Conservation (phyloP, 1,140 invertebrate species). For the Pinna nobilis region DNA sequence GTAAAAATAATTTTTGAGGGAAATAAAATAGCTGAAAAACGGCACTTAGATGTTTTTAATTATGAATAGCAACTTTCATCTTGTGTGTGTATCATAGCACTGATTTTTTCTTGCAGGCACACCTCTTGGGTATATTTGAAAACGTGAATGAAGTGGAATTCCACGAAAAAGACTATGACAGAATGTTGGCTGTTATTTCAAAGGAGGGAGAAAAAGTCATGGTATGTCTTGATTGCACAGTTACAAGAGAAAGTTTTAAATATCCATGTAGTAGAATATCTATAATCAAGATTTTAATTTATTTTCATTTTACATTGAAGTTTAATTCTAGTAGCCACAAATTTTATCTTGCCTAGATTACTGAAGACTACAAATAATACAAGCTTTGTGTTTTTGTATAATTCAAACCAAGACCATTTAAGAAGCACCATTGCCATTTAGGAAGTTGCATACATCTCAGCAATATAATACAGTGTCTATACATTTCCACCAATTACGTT, state of each 20-base stretch:
- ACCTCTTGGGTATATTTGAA: slow-evolving; percentile 96
- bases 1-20: not conserved
- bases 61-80: not conserved
- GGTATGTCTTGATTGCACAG: slow-evolving; percentile 69
- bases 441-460: no score
- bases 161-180: slow-evolving; percentile 97
- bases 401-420: no score
- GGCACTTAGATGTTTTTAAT: not conserved
- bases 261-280: not conserved
- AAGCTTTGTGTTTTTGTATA: no score
- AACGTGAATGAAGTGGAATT: slow-evolving; percentile 95
- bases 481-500: no score
- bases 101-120: slow-evolving; percentile 80
- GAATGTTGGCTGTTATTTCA: slow-evolving; percentile 93
- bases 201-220: slow-evolving; percentile 94
- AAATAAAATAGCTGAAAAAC: not conserved
- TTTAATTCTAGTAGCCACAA: no score
- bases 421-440: no score
- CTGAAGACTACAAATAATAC: no score
- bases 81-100: slow-evolving; percentile 81
- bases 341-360: no score
- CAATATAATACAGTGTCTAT: no score
- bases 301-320: no score
- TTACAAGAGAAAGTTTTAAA: not conserved
- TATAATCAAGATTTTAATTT: not conserved